Conservation (phyloP, 2,888 invertebrate species). For the Phengaris arion region DNA sequence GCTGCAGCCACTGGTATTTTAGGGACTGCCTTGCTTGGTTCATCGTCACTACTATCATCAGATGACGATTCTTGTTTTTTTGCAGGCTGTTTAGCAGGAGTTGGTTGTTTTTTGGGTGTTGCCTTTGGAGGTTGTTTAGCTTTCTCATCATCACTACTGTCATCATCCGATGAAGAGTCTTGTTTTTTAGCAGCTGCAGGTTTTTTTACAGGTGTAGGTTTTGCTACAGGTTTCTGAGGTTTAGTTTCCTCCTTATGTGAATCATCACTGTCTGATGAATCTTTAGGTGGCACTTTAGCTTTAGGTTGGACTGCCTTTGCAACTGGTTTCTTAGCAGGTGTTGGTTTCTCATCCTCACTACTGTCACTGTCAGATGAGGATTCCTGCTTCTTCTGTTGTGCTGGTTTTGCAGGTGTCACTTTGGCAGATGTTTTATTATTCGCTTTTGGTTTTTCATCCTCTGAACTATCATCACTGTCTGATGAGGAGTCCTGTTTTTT, state of each 20-base stretch:
- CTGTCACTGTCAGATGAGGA: conserved; percentile 55
- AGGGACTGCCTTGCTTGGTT: conserved; percentile 41
- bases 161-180: conserved; percentile 51
- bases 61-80: conserved; percentile 45
- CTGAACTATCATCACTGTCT: conserved; percentile 59
- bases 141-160: conserved; percentile 59
- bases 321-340: conserved; percentile 35
- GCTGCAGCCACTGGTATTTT: conserved; percentile 41
- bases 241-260: conserved; percentile 48
- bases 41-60: conserved; percentile 49
- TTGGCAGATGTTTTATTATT: conserved; percentile 30
- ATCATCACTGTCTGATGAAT: conserved; percentile 53
- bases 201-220: conserved; percentile 40
- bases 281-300: conserved; percentile 41
- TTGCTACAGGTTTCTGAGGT: conserved; percentile 40
- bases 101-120: conserved; percentile 42
- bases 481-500: conserved; percentile 59
- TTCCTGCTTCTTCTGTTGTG: conserved; percentile 41
- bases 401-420: conserved; percentile 43
- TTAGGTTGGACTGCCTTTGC: conserved; percentile 11
- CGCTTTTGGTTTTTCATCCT: conserved; percentile 47
- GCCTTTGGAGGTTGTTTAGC: conserved; percentile 43
- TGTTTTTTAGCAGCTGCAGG: conserved; percentile 38
- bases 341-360: conserved; percentile 55
- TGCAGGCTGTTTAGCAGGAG: conserved; percentile 51